Conservation (phyloP, 2,888 invertebrate genomes). For the Hirtodrosophila confusa region DNA sequence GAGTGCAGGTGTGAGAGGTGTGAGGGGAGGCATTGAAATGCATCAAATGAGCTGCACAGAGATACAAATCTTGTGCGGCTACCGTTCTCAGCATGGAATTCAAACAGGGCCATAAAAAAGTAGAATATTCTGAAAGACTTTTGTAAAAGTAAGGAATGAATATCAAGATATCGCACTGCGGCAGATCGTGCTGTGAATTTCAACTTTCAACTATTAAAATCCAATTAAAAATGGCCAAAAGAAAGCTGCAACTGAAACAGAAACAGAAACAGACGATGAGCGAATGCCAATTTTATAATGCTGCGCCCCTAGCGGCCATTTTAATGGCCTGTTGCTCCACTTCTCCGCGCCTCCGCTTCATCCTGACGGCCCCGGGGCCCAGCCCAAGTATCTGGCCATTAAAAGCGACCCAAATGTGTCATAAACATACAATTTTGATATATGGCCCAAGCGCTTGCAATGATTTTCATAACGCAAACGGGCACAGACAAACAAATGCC, state of each 20-base stretch:
- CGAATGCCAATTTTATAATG: conserved; percentile 37
- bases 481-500: conserved; percentile 14
- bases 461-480: conserved; percentile 25
- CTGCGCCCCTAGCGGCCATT: conserved; percentile 49
- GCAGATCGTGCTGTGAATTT: conserved; percentile 54
- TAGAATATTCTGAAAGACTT: conserved; percentile 2
- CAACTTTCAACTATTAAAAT: conserved; percentile 51
- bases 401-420: conserved; percentile 65
- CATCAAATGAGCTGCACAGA: conserved; percentile 60
- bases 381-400: conserved; percentile 16
- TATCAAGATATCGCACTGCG: not conserved
- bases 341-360: not conserved
- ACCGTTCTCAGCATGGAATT: conserved; percentile 54
- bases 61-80: conserved; percentile 67
- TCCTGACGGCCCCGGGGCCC: not conserved
- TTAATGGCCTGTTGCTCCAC: conserved; percentile 5
- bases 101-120: conserved; percentile 49
- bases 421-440: conserved; percentile 56
- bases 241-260: not conserved
- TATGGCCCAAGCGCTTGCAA: conserved; percentile 21
- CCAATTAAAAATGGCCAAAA: conserved; percentile 49
- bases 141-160: not conserved
- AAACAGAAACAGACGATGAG: not conserved
- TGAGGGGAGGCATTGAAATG: conserved; percentile 69
- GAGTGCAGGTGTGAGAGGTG: conserved; percentile 39